Conservation (phyloP, 2,888 invertebrate genomes). For the Melinopterus prodromus region DNA sequence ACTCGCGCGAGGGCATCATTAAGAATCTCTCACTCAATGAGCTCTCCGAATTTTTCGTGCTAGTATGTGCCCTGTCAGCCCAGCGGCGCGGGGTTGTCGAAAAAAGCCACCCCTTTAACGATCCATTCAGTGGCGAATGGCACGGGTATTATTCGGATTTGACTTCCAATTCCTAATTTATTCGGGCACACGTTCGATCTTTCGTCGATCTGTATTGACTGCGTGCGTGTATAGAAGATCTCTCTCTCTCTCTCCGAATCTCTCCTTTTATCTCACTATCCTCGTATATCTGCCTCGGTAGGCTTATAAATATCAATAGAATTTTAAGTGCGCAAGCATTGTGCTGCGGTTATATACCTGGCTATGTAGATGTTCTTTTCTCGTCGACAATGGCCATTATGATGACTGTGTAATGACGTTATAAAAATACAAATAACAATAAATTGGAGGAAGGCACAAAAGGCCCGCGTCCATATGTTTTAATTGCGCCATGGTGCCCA, state of each 20-base stretch:
- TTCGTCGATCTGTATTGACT: conserved; percentile 50
- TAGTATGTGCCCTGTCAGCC: not conserved
- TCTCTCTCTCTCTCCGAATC: not conserved
- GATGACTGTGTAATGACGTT: conserved; percentile 41
- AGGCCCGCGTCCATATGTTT: not conserved
- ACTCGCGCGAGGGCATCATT: no score
- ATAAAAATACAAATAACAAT: conserved; percentile 39
- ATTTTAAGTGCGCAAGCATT: conserved; percentile 46
- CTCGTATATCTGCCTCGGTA: not conserved
- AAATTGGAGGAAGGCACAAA: conserved; percentile 15
- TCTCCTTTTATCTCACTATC: not conserved
- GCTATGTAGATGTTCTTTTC: conserved; percentile 40
- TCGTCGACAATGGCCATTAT: conserved; percentile 37
- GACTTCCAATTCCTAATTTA: conserved; percentile 46
- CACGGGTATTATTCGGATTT: conserved; percentile 41
- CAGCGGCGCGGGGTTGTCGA: conserved; percentile 1
- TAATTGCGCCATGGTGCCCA: not conserved
- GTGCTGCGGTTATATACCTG: conserved; percentile 45
- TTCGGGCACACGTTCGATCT: conserved; percentile 51
- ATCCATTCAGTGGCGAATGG: conserved; percentile 15
- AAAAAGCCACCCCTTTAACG: not conserved
- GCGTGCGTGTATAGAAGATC: conserved; percentile 41
- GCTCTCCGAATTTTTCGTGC: not conserved
- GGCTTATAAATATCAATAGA: conserved; percentile 44
- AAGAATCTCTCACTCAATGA: not conserved